Evolutionary conservation across 2,797 vertebrate species (phyloP), one percentile per base, ranked within the genome.

Genomic region (Momotus momota): DNA sequence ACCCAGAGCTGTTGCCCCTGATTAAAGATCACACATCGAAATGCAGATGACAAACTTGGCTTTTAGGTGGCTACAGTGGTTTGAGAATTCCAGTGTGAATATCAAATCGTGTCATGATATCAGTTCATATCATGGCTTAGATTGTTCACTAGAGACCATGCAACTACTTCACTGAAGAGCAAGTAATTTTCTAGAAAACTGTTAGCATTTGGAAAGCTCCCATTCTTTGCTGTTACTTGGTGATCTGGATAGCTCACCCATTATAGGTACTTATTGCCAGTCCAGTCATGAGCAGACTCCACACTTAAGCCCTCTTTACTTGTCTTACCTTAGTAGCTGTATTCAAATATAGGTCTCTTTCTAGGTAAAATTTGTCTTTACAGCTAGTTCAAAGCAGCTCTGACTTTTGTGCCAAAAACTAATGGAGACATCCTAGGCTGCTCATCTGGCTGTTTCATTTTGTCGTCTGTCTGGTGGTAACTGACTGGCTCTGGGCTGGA

Each of bases 11-110:
- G 69, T 15, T 91, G 48, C 46, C 1, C 3, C 46, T 61, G 54
- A 62, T 95, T 88, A 58, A 74, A 91, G 69, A 93, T 84, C 62
- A 62, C 21, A 15, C 48, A 55, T 40, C 40, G 64, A 79, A 83
- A 52, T 9, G 18, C 51, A 81, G 70, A 73, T 73, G 64, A 85
- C 51, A 62, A 10, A 15, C 45, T 33, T 70, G 29, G 54, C 35
- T 94, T 79, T 93, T 48, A 55, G n/a, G 27, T 0, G 4, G 38
- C 25, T 72, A 14, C 26, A 45, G 33, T 7, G 49, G 58, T 29
- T 49, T 66, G 51, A 74, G 75, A 86, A 84, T 75, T 79, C 46
- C 70, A 21, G 5, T 22, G 45, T 8, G 21, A 88, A 13, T 38
- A 70, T 31, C 43, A 75, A 21, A 55, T 21, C 3, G 1, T 73